phyloP scores from a whole-genome alignment of 2,797 vertebrate species.

The Sparus aurata region DNA sequence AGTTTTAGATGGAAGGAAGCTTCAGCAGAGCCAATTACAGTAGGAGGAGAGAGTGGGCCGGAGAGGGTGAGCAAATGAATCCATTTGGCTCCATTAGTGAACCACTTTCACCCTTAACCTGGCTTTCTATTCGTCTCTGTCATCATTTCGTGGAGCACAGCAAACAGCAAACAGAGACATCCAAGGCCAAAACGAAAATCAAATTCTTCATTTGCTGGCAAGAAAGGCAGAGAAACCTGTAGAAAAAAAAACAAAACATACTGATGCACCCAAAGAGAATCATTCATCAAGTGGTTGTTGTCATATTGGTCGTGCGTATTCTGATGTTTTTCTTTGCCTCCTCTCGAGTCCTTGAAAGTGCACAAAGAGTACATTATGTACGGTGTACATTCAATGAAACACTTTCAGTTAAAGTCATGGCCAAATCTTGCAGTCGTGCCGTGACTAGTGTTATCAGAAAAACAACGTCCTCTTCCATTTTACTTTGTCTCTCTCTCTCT shows the following conservation, averaged over 20 bases:
- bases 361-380: not conserved
- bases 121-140: constrained; percentile 41
- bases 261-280: constrained; percentile 3
- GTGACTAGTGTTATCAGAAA: constrained; percentile 16
- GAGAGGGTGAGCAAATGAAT: constrained; percentile 54
- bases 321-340: constrained; percentile 7
- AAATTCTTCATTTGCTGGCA: constrained; percentile 19
- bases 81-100: constrained; percentile 69
- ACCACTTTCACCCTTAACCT: constrained; percentile 59
- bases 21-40: constrained; percentile 52
- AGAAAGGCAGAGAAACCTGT: not conserved
- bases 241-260: not conserved
- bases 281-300: constrained; percentile 2
- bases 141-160: constrained; percentile 20
- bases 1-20: constrained; percentile 30
- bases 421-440: constrained; percentile 30
- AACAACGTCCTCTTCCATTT: constrained; percentile 6
- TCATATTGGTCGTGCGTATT: not conserved
- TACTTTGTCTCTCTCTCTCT: not conserved
- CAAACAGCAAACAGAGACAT: constrained; percentile 41
- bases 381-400: not conserved
- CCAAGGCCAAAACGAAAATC: constrained; percentile 40
- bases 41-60: constrained; percentile 39
- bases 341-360: not conserved
- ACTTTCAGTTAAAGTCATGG: not conserved